Conservation (phyloP, 2,888 invertebrate genomes). For the Caenorhabditis wallacei region DNA sequence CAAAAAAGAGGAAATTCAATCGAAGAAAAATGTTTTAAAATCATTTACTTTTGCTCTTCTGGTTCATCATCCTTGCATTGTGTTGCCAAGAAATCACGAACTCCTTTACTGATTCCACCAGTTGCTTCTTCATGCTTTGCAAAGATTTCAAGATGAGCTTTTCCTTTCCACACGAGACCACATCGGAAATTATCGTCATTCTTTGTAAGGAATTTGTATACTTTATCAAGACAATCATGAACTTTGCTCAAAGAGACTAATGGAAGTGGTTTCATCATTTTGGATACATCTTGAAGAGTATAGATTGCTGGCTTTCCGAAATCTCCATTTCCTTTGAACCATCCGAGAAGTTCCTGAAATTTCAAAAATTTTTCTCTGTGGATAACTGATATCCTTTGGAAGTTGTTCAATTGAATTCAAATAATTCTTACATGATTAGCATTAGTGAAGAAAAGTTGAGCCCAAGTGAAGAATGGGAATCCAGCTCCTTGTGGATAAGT, state of each 20-base stretch:
- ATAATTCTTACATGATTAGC: conserved; percentile 72
- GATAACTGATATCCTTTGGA: not conserved
- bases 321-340: conserved; percentile 83
- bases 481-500: conserved; percentile 83
- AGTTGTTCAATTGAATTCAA: not conserved
- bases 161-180: conserved; percentile 81
- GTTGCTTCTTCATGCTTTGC: conserved; percentile 75
- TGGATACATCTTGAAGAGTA: conserved; percentile 80
- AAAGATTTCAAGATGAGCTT: conserved; percentile 81
- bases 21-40: too few relatives aligned
- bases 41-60: conserved; percentile 47
- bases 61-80: conserved; percentile 79
- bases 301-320: conserved; percentile 82
- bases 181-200: conserved; percentile 81
- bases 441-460: conserved; percentile 82
- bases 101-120: conserved; percentile 78
- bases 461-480: conserved; percentile 83
- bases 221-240: conserved; percentile 82
- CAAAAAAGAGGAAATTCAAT: conserved; percentile 43
- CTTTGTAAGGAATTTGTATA: conserved; percentile 80
- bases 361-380: too few relatives aligned
- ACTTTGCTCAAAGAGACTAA: conserved; percentile 81
- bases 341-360: conserved; percentile 81
- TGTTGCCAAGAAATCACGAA: conserved; percentile 77
- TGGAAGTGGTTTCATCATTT: conserved; percentile 83